A percentile compares a stretch with the other conserved stretches of the same genome.
These are phyloP conservation scores for Ailuropoda melanoleuca DNA, from an alignment of 2,113 vertebrate genomes.

Conservation along the genomic window DNA sequence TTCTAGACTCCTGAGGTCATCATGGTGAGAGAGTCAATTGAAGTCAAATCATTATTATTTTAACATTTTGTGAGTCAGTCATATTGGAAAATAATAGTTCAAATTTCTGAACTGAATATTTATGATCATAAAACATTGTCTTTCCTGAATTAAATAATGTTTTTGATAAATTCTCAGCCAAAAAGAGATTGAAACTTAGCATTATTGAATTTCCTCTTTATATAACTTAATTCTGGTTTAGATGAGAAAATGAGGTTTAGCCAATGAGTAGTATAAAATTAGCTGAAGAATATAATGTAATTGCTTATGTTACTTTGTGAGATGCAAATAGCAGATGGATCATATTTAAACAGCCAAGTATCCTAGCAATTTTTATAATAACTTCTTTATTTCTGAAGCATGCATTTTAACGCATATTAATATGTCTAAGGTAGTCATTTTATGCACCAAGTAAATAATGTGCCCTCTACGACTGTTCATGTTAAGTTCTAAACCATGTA, in stretches of 20 bases:
- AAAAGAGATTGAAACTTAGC: background rate
- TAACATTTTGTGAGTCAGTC: background rate
- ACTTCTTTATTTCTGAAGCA: conserved; percentile 50
- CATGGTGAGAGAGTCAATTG: background rate
- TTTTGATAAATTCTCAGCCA: conserved; percentile 44
- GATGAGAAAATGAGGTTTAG: conserved; percentile 66
- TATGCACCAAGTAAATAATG: conserved; percentile 76
- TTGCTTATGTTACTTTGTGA: conserved; percentile 5
- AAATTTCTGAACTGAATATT: conserved; percentile 46
- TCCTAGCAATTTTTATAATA: conserved; percentile 45
- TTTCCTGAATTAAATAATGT: conserved; percentile 48
- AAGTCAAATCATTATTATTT: background rate
- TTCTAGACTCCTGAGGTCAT: background rate
- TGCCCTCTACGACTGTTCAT: conserved; percentile 66
- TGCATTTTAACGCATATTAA: conserved; percentile 64
- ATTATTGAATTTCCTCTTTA: conserved; percentile 44
- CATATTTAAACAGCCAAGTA: conserved; percentile 75
- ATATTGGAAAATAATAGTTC: conserved; percentile 26
- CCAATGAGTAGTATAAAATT: conserved; percentile 8
- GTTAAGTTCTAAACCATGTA: conserved; percentile 68
- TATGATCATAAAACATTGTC: background rate
- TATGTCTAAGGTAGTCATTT: conserved; percentile 69
- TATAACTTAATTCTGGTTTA: conserved; percentile 53
- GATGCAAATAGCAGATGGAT: conserved; percentile 39
- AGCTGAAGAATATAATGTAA: background rate